These are phyloP conservation scores for Orchesella cincta DNA, from an alignment of 1,140 invertebrate species.

Conservation along the genomic window DNA sequence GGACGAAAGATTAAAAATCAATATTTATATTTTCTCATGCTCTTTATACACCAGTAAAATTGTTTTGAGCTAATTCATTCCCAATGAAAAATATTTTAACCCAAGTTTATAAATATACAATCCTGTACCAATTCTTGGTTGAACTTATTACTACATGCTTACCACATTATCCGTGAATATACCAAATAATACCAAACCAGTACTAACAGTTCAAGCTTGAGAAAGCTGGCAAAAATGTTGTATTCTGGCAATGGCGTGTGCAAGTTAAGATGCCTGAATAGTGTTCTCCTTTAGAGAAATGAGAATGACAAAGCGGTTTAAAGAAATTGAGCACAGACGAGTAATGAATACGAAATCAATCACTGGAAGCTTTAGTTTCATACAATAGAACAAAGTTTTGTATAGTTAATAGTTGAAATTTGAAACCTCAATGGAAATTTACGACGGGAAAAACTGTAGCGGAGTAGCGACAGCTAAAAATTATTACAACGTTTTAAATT, in stretches of 20 bases:
- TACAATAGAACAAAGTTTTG: not conserved
- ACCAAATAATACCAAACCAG: not conserved
- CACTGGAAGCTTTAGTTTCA: not conserved
- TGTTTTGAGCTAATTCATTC: no score
- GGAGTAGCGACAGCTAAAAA: no score
- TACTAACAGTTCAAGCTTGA: not conserved
- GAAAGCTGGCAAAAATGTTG: not conserved
- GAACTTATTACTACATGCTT: not conserved
- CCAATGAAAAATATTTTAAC: no score
- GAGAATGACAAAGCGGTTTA: not conserved
- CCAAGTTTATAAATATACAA: no score
- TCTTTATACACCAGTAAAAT: no score
- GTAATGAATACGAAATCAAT: constrained; percentile 18
- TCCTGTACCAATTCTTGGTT: no score
- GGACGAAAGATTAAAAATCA: no score
- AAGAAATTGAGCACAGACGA: not conserved
- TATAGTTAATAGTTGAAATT: not conserved
- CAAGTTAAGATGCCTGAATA: no score
- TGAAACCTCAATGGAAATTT: not conserved
- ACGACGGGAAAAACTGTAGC: no score
- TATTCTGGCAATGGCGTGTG: not conserved
- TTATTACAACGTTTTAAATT: no score
- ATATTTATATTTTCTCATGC: no score
- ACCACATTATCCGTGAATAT: not conserved
- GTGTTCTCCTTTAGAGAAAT: not conserved